Evolutionary conservation across 2,888 invertebrate species (phyloP).

Genomic region (Lepidonotus clava): DNA sequence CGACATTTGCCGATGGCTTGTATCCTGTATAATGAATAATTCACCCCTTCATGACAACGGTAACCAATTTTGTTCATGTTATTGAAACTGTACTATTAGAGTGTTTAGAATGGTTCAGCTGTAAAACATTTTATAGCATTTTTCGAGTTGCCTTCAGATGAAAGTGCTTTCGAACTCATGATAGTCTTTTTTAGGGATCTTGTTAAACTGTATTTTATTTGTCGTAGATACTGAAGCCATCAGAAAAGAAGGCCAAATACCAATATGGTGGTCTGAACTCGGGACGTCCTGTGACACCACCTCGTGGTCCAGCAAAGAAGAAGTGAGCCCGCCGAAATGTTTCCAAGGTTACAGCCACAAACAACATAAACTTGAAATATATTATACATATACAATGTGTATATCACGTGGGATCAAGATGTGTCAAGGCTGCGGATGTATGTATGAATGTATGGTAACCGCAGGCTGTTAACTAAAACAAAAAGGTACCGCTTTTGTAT

Average conservation of each 20-base stretch:
- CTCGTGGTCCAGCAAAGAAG: slow-evolving; percentile 68
- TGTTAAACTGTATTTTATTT: slow-evolving; percentile 38
- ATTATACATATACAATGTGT: slow-evolving; percentile 42
- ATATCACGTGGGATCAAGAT: slow-evolving; percentile 45
- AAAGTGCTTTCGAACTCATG: too few species aligned
- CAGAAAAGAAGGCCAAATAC: slow-evolving; percentile 83
- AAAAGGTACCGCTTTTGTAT: too few species aligned
- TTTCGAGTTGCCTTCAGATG: too few species aligned
- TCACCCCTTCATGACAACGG: too few species aligned
- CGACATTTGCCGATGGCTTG: too few species aligned
- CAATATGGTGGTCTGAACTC: slow-evolving; percentile 82
- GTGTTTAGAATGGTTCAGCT: too few species aligned
- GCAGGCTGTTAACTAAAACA: slow-evolving; percentile 6
- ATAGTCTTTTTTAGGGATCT: too few species aligned
- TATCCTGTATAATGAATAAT: too few species aligned
- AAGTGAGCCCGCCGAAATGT: slow-evolving; percentile 47
- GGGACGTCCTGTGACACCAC: slow-evolving; percentile 80
- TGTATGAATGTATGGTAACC: not conserved
- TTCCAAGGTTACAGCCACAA: slow-evolving; percentile 6
- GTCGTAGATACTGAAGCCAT: slow-evolving; percentile 82
- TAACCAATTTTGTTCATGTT: too few species aligned
- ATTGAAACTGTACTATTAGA: too few species aligned
- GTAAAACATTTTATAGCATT: too few species aligned
- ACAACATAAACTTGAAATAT: slow-evolving; percentile 49
- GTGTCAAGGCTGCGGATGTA: not conserved